These are phyloP conservation scores for Sebastes miniatus DNA, from an alignment of 2,797 vertebrate species.

Conservation along the genomic window DNA sequence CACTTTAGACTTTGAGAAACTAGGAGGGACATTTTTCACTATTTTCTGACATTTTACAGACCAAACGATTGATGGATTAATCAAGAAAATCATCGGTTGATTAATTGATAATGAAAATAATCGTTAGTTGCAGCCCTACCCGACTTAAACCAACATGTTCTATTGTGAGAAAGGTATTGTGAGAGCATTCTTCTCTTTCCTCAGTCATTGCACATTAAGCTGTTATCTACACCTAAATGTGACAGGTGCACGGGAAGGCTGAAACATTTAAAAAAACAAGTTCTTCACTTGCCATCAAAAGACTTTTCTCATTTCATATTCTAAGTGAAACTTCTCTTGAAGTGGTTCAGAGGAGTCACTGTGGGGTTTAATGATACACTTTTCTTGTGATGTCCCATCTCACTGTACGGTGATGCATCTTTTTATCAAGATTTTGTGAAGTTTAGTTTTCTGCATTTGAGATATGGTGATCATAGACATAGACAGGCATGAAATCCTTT, in stretches of 20 bases:
- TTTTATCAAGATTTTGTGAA: slow-evolving; percentile 49
- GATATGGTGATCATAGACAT: slow-evolving; percentile 42
- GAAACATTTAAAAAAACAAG: not conserved
- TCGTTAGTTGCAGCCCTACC: not conserved
- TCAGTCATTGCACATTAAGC: not conserved
- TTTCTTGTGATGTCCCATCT: slow-evolving; percentile 23
- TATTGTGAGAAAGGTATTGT: not conserved
- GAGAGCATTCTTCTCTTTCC: not conserved
- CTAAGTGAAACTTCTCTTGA: slow-evolving; percentile 17
- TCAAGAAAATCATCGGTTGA: rapidly evolving
- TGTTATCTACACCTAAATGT: not conserved
- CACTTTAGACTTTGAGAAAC: too few species aligned
- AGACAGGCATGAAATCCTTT: slow-evolving; percentile 61
- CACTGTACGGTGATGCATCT: slow-evolving; percentile 1
- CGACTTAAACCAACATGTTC: not conserved
- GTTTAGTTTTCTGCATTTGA: slow-evolving; percentile 25
- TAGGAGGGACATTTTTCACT: too few species aligned
- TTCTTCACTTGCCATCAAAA: slow-evolving; percentile 6
- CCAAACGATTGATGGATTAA: too few species aligned
- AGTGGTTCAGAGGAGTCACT: slow-evolving; percentile 38
- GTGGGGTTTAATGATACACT: slow-evolving; percentile 25
- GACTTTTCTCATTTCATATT: not conserved
- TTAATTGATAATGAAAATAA: not conserved
- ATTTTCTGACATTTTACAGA: too few species aligned
- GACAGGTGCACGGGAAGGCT: not conserved